Base-by-base conservation (phyloP, 2,888 invertebrate genomes). In the Drosophila anomalata region DNA sequence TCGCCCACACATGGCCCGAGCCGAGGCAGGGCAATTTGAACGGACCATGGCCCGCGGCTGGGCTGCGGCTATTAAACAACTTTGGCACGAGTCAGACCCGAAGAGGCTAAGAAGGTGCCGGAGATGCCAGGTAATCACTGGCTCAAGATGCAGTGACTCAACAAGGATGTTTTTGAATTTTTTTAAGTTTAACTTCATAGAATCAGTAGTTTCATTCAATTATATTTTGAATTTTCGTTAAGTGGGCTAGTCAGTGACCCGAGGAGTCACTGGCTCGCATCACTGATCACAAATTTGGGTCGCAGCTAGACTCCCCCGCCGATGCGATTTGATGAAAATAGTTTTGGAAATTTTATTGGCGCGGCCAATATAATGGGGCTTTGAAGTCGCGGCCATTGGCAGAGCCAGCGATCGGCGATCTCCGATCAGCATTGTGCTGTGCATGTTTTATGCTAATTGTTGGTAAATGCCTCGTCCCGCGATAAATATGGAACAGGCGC, bases 401-500 rank as follows among this genome's bases (percentile, higher is more conserved):
- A 56, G 48, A 24, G 46, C 57, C 12, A 36, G 67, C 20, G 20
- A 29, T 44, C 61, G 53, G 26, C 20, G 20, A 29, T 44, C 61
- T 51, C 22, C 51, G 61, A 44, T 51, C 78, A 76, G 48, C 59
- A 63, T 58, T 67, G 3, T 12, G 26, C 36, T 70, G 61, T 57
- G 61, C 78, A 77, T 67, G 66, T 65, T 75, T 75, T 80, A 73
- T 78, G 78, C 78, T 79, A 84, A 79, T 79, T 81, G 79, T 69
- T 65, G 36, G 42, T 52, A 68, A 70, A 58, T 63, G 59, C 50
- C 22, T 26, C 54, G 11, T 20, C 31, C 59, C 20, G 75, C 75
- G 71, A 77, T 79, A 81, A 79, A 83, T 83, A 81, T 86, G 79
- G 81, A 72, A 88, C 79, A 77, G 68, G 74, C 69, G 71, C 70